phyloP scores from a whole-genome alignment of 2,888 invertebrate genomes.

The Nomada hirtipes region DNA sequence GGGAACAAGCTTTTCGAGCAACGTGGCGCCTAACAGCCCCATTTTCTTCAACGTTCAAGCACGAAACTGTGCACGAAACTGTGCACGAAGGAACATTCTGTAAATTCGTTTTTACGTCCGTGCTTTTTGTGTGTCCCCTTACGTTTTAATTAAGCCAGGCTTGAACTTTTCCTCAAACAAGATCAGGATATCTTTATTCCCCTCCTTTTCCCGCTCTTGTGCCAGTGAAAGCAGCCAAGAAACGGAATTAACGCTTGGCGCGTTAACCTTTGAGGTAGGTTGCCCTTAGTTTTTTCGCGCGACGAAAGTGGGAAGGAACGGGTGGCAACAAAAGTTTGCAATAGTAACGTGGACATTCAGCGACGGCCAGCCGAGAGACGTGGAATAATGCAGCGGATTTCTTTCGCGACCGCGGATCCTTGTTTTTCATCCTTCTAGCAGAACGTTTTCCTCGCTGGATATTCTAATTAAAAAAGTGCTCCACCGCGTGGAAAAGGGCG shows the following conservation, averaged over 20 bases:
- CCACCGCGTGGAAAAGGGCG: background rate
- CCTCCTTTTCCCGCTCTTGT: background rate
- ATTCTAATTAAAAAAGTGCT: slow-evolving; percentile 17
- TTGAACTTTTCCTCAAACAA: slow-evolving; percentile 28
- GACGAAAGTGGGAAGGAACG: slow-evolving; percentile 11
- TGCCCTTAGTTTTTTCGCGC: slow-evolving; percentile 3
- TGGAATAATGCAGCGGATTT: slow-evolving; percentile 26
- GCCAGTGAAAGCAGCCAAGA: slow-evolving; percentile 26
- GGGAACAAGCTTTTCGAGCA: background rate
- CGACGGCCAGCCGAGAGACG: slow-evolving; percentile 3
- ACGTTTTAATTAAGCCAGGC: slow-evolving; percentile 49
- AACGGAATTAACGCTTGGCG: slow-evolving; percentile 49
- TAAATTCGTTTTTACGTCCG: background rate
- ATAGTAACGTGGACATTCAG: slow-evolving; percentile 19
- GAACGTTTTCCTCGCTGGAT: background rate
- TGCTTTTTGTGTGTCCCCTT: background rate
- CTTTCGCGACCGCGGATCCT: background rate
- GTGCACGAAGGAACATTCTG: background rate
- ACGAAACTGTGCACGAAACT: background rate
- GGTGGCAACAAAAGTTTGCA: slow-evolving; percentile 14
- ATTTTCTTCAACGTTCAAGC: background rate
- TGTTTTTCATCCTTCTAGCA: background rate
- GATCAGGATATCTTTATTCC: slow-evolving; percentile 33
- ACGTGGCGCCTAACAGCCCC: slow-evolving; percentile 11
- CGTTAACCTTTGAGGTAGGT: slow-evolving; percentile 23